Evolutionary conservation across 2,113 vertebrate genomes (phyloP), one percentile per base, ranked within the genome.

Genomic region (Vicugna pacos): DNA sequence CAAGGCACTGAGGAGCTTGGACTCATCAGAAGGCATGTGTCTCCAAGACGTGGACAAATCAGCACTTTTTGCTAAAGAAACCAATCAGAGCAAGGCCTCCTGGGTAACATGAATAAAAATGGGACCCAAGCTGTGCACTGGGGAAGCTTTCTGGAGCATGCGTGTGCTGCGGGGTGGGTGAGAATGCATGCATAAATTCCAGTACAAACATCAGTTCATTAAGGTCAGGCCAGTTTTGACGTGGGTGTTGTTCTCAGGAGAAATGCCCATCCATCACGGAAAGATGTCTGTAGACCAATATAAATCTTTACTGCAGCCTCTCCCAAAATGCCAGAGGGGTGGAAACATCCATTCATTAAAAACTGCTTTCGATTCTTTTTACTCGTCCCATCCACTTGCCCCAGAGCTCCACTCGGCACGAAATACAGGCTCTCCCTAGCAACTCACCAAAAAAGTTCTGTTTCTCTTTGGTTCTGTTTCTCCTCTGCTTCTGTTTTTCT

Each of bases 21-120:
- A 15, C 26, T n/a, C 60, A 2, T 12, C 5, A 0, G 26, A 35
- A 35, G 22, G 11, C 15, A 12, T 28, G 15, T 48, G 24, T 24
- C 80, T 76, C 26, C 12, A 17, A 90, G 46, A 88, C 50, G 22
- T 14, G 42, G 20, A 73, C 65, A 77, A 50, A 81, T 86, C 42
- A 58, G 75, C 54, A 14, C 56, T 52, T 65, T 7, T 64, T 46
- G 11, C 72, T 62, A 48, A 89, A 62, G 35, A 79, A 69, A 54
- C 22, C 81, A 11, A 35, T 62, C 12, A 50, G 11, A 87, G 20
- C 52, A 81, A 56, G n/a, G 65, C 11, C 58, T 91, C 46, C 4
- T 32, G 12, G 76, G 32, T 19, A 50, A 46, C 20, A 14, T 9
- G 35, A 64, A 28, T 20, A 32, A 70, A 83, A 38, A 15, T 8